Evolutionary conservation across 2,113 vertebrate genomes (phyloP).

Genomic region (Thamnophis sirtalis): DNA sequence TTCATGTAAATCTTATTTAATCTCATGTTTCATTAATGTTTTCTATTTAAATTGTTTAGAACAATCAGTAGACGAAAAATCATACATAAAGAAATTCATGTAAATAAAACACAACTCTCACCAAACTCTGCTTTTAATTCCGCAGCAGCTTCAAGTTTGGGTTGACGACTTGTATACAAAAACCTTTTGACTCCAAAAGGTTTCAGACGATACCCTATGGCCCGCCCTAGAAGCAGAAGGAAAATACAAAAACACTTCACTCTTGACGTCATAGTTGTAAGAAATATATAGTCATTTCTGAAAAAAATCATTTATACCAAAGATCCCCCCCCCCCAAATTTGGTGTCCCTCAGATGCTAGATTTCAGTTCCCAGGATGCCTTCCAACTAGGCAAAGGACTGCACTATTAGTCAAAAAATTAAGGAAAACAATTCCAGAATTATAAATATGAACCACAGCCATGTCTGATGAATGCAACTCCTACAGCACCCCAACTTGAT

Average conservation of each 20-base stretch:
- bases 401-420: not conserved
- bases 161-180: constrained; percentile 79
- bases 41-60: accelerated
- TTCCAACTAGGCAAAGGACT: not conserved
- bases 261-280: not conserved
- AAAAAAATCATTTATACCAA: not conserved
- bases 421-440: not conserved
- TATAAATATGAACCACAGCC: not conserved
- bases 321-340: not conserved
- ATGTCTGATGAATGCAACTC: not conserved
- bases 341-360: not conserved
- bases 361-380: not conserved
- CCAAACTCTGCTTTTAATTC: constrained; percentile 86
- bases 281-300: not conserved
- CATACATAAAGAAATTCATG: accelerated
- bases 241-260: not conserved
- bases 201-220: constrained; percentile 85
- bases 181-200: constrained; percentile 91
- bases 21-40: accelerated
- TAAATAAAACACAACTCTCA: constrained; percentile 56
- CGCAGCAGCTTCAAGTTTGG: constrained; percentile 66
- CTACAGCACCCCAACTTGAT: not conserved
- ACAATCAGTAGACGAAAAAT: too few relatives aligned
- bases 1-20: not conserved
- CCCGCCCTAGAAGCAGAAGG: constrained; percentile 73